These are phyloP conservation scores for Anniella stebbinsi DNA, from an alignment of 2,797 vertebrate species.

Conservation along the genomic window DNA sequence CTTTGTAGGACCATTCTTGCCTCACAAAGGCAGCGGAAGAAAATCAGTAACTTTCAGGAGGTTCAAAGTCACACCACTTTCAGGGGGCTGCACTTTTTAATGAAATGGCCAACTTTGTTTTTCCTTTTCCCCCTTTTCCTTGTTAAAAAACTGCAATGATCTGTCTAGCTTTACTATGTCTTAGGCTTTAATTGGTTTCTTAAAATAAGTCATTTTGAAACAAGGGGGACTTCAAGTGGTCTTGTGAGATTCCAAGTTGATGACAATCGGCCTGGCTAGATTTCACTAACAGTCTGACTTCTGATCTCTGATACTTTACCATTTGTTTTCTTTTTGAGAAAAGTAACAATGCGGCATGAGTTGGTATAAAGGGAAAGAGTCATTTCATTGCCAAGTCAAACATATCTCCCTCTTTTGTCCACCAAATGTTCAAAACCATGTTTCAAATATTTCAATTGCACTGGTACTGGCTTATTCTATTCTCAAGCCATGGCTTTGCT, in stretches of 20 bases:
- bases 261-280: not conserved
- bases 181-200: not conserved
- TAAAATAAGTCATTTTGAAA: not conserved
- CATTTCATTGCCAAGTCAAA: not conserved
- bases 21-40: not conserved
- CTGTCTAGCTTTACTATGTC: not conserved
- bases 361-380: no score
- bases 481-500: not conserved
- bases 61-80: not conserved
- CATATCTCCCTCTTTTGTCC: not conserved
- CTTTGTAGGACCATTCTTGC: not conserved
- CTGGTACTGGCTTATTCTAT: not conserved
- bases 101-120: not conserved
- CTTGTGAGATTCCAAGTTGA: no score
- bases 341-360: not conserved
- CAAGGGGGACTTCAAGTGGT: no score
- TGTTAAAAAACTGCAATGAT: not conserved
- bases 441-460: not conserved
- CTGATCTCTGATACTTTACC: not conserved
- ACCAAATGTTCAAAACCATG: not conserved
- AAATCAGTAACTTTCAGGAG: not conserved
- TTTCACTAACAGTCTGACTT: not conserved
- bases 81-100: not conserved
- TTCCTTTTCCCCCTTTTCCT: not conserved
- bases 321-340: not conserved